These are phyloP conservation scores for Vesta saturnalis DNA, from an alignment of 2,888 invertebrate genomes.

Conservation along the genomic window DNA sequence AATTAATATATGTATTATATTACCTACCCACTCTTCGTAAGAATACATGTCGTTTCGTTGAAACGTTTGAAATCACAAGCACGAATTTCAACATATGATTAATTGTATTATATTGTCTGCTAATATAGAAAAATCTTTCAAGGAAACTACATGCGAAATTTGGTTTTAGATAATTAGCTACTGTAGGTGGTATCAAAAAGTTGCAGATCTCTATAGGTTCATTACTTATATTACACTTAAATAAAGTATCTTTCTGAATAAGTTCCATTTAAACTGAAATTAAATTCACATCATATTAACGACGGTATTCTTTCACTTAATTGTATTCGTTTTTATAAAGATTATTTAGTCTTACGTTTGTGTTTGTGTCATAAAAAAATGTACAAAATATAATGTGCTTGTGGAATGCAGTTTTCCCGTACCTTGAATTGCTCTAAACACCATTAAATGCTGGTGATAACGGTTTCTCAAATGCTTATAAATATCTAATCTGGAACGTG, in stretches of 20 bases:
- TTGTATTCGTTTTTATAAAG: not conserved
- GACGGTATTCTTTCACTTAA: not conserved
- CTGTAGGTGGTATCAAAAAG: too few relatives aligned
- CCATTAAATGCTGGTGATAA: not conserved
- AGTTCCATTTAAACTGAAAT: not conserved
- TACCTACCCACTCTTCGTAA: too few relatives aligned
- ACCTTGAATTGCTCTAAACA: not conserved
- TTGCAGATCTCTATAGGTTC: not conserved
- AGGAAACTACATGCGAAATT: slow-evolving; percentile 1
- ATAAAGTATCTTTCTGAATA: not conserved
- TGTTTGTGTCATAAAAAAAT: too few relatives aligned
- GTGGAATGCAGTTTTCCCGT: not conserved
- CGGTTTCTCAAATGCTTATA: not conserved
- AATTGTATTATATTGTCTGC: too few relatives aligned
- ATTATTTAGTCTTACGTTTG: not conserved
- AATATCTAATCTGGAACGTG: too few relatives aligned
- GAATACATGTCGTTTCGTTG: too few relatives aligned
- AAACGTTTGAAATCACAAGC: too few relatives aligned
- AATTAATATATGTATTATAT: too few relatives aligned
- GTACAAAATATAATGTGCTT: too few relatives aligned
- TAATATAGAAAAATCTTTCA: too few relatives aligned
- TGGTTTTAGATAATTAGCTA: not conserved
- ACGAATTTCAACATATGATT: too few relatives aligned
- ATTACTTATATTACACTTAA: slow-evolving; percentile 1
- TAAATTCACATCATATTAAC: too few relatives aligned